A percentile compares a stretch with the other conserved stretches of the same genome.
phyloP scores from a whole-genome alignment of 2,113 vertebrate species.

The Paradoxurus hermaphroditus region DNA sequence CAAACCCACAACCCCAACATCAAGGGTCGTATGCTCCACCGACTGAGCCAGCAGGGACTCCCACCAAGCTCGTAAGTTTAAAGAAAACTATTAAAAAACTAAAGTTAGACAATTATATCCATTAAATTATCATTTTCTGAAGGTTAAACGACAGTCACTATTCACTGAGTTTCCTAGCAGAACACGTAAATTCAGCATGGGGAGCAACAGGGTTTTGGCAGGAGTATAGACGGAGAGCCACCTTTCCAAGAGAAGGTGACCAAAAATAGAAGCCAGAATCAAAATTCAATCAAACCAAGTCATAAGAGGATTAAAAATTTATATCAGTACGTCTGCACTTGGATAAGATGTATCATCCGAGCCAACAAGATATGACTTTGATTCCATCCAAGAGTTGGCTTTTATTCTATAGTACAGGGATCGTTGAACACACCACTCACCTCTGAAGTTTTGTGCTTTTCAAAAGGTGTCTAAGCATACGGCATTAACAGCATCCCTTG shows the following conservation, averaged over 20 bases:
- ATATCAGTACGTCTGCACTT: not conserved
- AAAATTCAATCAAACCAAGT: not conserved
- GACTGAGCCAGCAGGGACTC: not conserved
- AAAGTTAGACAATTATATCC: not conserved
- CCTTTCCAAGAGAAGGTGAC: not conserved
- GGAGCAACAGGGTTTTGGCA: not conserved
- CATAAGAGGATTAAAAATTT: not conserved
- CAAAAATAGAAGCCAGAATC: not conserved
- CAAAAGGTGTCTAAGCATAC: not conserved
- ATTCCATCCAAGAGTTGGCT: not conserved
- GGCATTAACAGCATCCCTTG: not conserved
- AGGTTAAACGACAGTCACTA: not conserved
- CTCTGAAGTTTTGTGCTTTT: not conserved
- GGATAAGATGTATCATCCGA: not conserved
- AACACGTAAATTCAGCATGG: not conserved
- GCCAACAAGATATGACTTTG: not conserved
- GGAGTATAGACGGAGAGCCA: not conserved
- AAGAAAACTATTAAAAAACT: not conserved
- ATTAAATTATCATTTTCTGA: not conserved
- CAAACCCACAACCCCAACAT: not conserved
- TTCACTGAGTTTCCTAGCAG: not conserved
- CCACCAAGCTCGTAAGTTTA: not conserved
- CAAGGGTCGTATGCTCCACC: not conserved
- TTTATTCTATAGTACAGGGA: not conserved
- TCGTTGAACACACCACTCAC: not conserved